These are phyloP conservation scores for Ephialtes manifestator DNA, from an alignment of 2,888 invertebrate genomes.

Conservation along the genomic window DNA sequence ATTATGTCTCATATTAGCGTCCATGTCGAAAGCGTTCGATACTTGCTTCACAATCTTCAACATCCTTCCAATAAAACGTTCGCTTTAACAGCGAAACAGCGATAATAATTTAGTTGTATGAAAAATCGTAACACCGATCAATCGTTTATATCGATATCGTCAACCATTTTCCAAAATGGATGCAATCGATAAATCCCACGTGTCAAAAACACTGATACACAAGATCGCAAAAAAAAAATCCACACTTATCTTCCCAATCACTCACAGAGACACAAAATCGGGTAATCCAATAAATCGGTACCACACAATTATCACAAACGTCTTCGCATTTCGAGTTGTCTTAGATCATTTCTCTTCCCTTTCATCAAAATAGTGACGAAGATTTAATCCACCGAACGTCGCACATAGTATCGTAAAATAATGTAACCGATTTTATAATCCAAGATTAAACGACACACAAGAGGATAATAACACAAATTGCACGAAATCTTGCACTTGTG, in stretches of 20 bases:
- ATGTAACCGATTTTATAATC: not conserved
- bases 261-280: slow-evolving; percentile 11
- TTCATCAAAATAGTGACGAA: not conserved
- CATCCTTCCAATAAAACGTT: slow-evolving; percentile 42
- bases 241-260: not conserved
- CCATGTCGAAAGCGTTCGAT: slow-evolving; percentile 38
- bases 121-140: slow-evolving; percentile 21
- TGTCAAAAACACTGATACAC: slow-evolving; percentile 1
- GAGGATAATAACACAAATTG: not conserved
- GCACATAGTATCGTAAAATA: not conserved
- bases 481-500: not conserved
- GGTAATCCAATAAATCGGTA: slow-evolving; percentile 20
- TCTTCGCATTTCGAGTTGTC: not conserved
- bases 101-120: not conserved
- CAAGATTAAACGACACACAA: not conserved
- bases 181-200: slow-evolving; percentile 1
- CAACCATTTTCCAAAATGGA: slow-evolving; percentile 43
- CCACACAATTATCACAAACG: not conserved
- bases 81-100: slow-evolving; percentile 1
- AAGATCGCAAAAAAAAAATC: slow-evolving; percentile 4
- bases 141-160: slow-evolving; percentile 34
- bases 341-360: not conserved
- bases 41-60: slow-evolving; percentile 49
- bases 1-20: slow-evolving; percentile 40
- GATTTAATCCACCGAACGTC: not conserved